Evolutionary conservation across 2,113 vertebrate species (phyloP).

Genomic region (Polypterus senegalus): DNA sequence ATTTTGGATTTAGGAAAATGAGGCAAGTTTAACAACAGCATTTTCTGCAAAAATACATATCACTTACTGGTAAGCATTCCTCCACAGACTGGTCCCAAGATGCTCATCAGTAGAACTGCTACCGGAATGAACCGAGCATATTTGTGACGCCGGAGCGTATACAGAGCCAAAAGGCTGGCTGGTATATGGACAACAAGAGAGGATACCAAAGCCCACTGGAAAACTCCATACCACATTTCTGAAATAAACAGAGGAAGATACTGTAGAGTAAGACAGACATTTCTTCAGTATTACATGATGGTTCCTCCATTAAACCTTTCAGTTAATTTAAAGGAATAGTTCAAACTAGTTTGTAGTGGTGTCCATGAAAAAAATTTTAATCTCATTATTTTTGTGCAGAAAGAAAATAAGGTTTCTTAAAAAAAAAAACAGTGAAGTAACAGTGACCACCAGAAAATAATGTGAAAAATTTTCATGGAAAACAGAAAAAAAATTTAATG

Average conservation of each 20-base stretch:
- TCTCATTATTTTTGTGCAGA: too few relatives aligned
- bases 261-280: not conserved
- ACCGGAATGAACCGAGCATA: slow-evolving; percentile 82
- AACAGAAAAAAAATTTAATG: too few relatives aligned
- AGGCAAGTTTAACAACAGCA: too few relatives aligned
- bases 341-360: too few relatives aligned
- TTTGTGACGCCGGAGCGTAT: slow-evolving; percentile 80
- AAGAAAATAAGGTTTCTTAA: too few relatives aligned
- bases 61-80: slow-evolving; percentile 88
- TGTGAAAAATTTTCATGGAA: too few relatives aligned
- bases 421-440: too few relatives aligned
- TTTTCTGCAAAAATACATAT: not conserved
- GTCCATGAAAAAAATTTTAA: too few relatives aligned
- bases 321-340: too few relatives aligned
- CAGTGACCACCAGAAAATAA: too few relatives aligned
- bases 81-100: slow-evolving; percentile 82
- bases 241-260: slow-evolving; percentile 17
- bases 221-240: slow-evolving; percentile 98
- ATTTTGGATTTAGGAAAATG: too few relatives aligned
- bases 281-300: not conserved
- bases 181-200: slow-evolving; percentile 84
- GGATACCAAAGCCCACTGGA: slow-evolving; percentile 86
- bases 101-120: slow-evolving; percentile 82
- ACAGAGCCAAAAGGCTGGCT: slow-evolving; percentile 70
- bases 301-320: too few relatives aligned